phyloP scores from a whole-genome alignment of 2,113 vertebrate species.

The Orthonyx spaldingii region DNA sequence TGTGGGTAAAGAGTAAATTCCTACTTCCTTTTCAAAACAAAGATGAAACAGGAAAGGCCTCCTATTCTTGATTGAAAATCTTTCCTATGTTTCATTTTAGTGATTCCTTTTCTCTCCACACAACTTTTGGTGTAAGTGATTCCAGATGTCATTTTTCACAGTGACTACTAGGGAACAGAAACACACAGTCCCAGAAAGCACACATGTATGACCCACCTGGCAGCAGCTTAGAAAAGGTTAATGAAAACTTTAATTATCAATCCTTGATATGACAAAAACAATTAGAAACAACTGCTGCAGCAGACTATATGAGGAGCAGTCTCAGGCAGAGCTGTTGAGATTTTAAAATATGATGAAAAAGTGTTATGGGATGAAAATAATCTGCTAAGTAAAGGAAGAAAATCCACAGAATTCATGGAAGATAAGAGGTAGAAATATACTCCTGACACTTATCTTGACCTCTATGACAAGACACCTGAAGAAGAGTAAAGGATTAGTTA shows the following conservation, averaged over 20 bases:
- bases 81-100: not conserved
- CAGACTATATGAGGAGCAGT: not conserved
- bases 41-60: not conserved
- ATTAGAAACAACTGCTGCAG: not conserved
- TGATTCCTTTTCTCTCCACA: not conserved
- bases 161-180: not conserved
- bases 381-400: not conserved
- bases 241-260: not conserved
- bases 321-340: not conserved
- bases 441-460: not conserved
- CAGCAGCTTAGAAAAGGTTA: not conserved
- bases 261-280: not conserved
- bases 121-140: not conserved
- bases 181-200: not conserved
- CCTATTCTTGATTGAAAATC: not conserved
- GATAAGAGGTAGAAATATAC: not conserved
- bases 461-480: not conserved
- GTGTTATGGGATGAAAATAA: not conserved
- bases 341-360: not conserved
- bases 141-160: not conserved
- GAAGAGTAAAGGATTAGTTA: not conserved
- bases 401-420: not conserved
- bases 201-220: rapidly evolving
- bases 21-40: not conserved
- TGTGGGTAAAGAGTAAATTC: not conserved